Evolutionary conservation across 2,888 invertebrate genomes (phyloP).

Genomic region (Diaphora mendica): DNA sequence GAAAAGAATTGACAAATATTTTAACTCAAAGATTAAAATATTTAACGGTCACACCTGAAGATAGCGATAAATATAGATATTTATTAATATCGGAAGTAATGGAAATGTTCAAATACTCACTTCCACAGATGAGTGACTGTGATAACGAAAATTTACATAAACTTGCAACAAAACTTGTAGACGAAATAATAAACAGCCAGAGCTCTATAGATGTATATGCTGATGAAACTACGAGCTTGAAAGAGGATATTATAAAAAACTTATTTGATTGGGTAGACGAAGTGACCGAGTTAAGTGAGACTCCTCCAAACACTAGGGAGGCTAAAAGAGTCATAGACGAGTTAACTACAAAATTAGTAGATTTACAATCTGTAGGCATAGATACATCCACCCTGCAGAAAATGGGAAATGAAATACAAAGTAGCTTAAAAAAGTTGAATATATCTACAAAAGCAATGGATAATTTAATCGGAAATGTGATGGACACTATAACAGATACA

Average conservation of each 20-base stretch:
- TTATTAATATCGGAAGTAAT: slow-evolving; percentile 46
- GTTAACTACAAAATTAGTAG: slow-evolving; percentile 45
- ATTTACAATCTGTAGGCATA: slow-evolving; percentile 31
- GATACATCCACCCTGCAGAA: slow-evolving; percentile 28
- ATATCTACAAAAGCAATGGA: slow-evolving; percentile 17
- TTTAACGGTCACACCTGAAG: slow-evolving; percentile 29
- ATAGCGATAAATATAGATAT: slow-evolving; percentile 37
- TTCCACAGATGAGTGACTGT: slow-evolving; percentile 32
- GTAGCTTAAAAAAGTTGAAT: slow-evolving; percentile 19
- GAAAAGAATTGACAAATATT: slow-evolving; percentile 28
- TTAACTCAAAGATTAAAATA: slow-evolving; percentile 45
- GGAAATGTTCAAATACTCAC: slow-evolving; percentile 43
- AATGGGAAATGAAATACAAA: slow-evolving; percentile 27
- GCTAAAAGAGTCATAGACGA: slow-evolving; percentile 25
- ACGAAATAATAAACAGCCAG: not conserved
- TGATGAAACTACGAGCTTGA: slow-evolving; percentile 21
- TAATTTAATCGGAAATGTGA: slow-evolving; percentile 27
- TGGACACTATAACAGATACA: slow-evolving; percentile 22
- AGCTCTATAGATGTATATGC: slow-evolving; percentile 14
- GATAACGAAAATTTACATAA: slow-evolving; percentile 20
- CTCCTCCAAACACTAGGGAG: slow-evolving; percentile 7
- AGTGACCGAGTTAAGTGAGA: slow-evolving; percentile 9
- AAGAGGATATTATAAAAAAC: slow-evolving; percentile 20
- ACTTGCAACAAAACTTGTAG: not conserved
- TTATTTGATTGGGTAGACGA: slow-evolving; percentile 37